phyloP scores from a whole-genome alignment of 2,888 invertebrate species.

The Petrophora chlorosata region DNA sequence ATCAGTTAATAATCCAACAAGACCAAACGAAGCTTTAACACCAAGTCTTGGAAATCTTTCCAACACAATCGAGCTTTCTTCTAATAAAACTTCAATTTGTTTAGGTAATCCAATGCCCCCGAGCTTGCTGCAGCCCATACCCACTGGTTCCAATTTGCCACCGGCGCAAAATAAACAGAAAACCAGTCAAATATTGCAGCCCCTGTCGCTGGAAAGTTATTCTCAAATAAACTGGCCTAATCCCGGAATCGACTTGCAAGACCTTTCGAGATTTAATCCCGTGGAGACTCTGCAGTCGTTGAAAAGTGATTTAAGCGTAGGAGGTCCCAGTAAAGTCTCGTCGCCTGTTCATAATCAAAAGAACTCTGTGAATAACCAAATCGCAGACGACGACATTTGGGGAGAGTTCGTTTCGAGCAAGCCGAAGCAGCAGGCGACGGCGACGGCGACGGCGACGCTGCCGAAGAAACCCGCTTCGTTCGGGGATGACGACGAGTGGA shows the following conservation, averaged over 20 bases:
- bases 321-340: constrained; percentile 59
- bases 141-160: constrained; percentile 37
- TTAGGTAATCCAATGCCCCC: constrained; percentile 31
- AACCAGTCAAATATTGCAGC: constrained; percentile 75
- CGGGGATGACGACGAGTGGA: constrained; percentile 78
- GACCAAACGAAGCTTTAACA: constrained; percentile 46
- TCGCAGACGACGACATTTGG: constrained; percentile 83
- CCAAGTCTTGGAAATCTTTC: constrained; percentile 40
- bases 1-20: constrained; percentile 47
- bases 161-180: constrained; percentile 54
- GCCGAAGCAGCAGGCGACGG: constrained; percentile 57
- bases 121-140: constrained; percentile 61
- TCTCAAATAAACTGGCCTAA: constrained; percentile 86
- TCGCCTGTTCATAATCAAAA: constrained; percentile 65
- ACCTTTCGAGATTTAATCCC: constrained; percentile 78
- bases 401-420: constrained; percentile 84
- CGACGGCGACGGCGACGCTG: constrained; percentile 31
- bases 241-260: constrained; percentile 82
- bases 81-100: constrained; percentile 37
- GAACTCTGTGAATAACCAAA: constrained; percentile 45
- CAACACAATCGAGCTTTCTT: constrained; percentile 35
- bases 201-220: constrained; percentile 75
- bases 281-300: constrained; percentile 75
- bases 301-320: constrained; percentile 63
- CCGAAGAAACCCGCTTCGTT: constrained; percentile 56